These are phyloP conservation scores for Bufo gargarizans DNA, from an alignment of 2,113 vertebrate species.

Conservation along the genomic window DNA sequence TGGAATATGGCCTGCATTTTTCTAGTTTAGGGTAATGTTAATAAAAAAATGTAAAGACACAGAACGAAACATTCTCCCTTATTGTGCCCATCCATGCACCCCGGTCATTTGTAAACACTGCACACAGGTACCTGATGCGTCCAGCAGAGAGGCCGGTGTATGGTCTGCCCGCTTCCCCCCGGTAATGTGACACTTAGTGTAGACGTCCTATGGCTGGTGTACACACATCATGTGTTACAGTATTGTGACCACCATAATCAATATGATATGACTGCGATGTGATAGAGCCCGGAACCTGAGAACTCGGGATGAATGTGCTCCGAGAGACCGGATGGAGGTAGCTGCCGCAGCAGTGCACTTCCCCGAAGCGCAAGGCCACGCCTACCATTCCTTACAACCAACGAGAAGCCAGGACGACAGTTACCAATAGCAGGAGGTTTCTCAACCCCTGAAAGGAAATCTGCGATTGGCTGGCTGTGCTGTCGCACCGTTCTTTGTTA, in stretches of 20 bases:
- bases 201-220: neutral
- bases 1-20: too few relatives aligned
- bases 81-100: too few relatives aligned
- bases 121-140: neutral
- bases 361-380: neutral
- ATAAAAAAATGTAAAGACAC: too few relatives aligned
- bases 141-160: neutral
- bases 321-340: neutral
- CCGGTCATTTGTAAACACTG: too few relatives aligned
- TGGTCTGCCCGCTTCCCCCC: neutral
- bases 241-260: neutral
- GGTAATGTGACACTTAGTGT: neutral
- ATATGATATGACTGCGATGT: neutral
- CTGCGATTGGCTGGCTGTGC: neutral
- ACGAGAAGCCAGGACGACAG: neutral
- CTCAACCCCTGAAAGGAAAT: neutral
- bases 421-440: neutral
- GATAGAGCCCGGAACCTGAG: neutral
- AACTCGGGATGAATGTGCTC: neutral
- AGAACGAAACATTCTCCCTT: too few relatives aligned
- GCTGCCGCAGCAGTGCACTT: neutral
- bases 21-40: too few relatives aligned
- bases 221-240: too few relatives aligned
- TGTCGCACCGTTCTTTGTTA: too few relatives aligned
- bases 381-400: neutral